These are phyloP conservation scores for Delphinus delphis DNA, from an alignment of 2,113 vertebrate species.

Conservation along the genomic window DNA sequence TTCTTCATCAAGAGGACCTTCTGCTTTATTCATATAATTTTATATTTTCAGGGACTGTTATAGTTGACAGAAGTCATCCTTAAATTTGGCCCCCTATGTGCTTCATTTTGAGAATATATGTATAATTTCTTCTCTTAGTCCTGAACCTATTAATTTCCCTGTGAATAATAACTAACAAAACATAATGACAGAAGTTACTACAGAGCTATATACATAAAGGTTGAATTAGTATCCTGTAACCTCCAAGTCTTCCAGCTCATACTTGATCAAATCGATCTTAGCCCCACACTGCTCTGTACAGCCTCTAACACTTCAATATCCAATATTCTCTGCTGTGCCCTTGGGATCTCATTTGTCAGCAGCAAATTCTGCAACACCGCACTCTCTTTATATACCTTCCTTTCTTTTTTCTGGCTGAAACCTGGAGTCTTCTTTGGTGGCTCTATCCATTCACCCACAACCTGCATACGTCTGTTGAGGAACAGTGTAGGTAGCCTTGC, in stretches of 20 bases:
- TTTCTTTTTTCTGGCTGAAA: neutral
- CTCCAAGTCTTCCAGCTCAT: neutral
- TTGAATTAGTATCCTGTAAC: neutral
- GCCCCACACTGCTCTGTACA: neutral
- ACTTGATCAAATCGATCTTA: neutral
- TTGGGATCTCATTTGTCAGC: neutral
- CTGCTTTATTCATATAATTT: neutral
- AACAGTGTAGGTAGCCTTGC: accelerated
- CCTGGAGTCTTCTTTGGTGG: neutral
- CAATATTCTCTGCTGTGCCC: neutral
- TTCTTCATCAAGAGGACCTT: neutral
- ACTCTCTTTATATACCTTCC: neutral
- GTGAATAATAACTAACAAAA: neutral
- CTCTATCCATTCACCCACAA: neutral
- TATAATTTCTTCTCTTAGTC: neutral
- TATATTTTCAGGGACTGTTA: neutral
- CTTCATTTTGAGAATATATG: neutral
- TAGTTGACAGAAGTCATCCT: neutral
- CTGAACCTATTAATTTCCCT: neutral
- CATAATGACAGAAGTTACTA: neutral
- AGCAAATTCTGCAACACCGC: neutral
- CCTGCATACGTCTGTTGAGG: neutral
- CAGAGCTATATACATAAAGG: neutral
- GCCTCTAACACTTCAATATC: neutral
- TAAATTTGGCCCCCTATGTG: neutral